Base-by-base conservation (phyloP, 2,888 invertebrate species). In the Tromatobia lineatoria region DNA sequence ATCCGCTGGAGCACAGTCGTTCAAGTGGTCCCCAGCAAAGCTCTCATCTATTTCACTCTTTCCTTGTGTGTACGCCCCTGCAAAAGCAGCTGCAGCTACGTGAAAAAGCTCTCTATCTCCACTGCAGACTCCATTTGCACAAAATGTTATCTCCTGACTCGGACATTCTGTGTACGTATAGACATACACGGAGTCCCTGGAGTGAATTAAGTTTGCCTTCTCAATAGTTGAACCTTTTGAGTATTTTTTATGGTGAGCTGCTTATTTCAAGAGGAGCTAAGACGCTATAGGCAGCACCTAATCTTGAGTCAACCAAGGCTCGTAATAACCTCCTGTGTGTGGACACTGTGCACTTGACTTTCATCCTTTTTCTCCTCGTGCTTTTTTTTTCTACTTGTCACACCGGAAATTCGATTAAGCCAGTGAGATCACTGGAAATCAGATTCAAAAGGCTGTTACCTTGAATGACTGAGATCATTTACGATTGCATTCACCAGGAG, bases 171-270 rank as follows among this genome's bases (percentile, higher is more conserved):
- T 59, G 25, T 85, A 73, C 83, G 88, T 89, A 89, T 47, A 88
- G 88, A 89, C 89, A 89, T 89, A 88, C 86, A 88, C 87, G 89
- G 76, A 76, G 34, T 18, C 42, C 34, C 67, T 38, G 50, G n/a
- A 64, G 70, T 71, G 64, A 71, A 79, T 71, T 64, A 70, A 79
- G 64, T 57, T 38, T 52, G 38, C 25, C 23, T 38, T 50, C 64
- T 64, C 52, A 77, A 79, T 64, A 71, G 64, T 79, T 42, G 38
- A 38, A 79, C 47, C 78, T 45, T 79, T 78, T 79, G 23, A 70
- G 47, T 69, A 57, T 57, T 57, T 20, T 45, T 42, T 57, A 71
- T 71, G 59, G 18, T 18, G 69, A 50, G 47, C 77, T 61, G 47
- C 11, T 69, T 70, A 67, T 67, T 38, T 61, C 57, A 15, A 57